Evolutionary conservation across 2,797 vertebrate genomes (phyloP).

Genomic region (Peromyscus aztecus): DNA sequence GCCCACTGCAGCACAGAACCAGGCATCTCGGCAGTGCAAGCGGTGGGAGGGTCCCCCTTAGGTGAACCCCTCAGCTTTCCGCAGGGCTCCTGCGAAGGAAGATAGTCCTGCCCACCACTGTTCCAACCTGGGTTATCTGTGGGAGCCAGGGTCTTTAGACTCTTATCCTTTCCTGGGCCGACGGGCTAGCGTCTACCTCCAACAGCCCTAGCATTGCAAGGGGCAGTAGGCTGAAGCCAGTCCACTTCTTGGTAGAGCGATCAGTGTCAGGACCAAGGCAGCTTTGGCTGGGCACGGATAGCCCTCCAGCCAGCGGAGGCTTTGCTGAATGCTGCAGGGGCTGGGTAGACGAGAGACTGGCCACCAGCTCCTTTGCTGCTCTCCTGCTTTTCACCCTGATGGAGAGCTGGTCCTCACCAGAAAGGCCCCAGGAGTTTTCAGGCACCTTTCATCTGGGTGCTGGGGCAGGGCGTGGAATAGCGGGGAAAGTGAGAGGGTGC

Average conservation of each 20-base stretch:
- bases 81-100: slow-evolving; percentile 25
- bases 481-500: neutral
- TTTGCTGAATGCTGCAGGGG: neutral
- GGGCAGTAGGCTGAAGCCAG: slow-evolving; percentile 56
- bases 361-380: neutral
- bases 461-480: neutral
- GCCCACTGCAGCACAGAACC: neutral
- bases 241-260: slow-evolving; percentile 33
- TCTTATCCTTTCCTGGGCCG: slow-evolving; percentile 28
- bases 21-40: neutral
- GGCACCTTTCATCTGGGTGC: neutral
- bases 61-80: neutral
- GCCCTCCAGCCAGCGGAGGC: neutral
- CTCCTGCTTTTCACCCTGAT: neutral
- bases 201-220: neutral
- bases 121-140: neutral
- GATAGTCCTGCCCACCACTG: neutral
- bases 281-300: neutral
- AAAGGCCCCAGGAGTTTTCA: slow-evolving; percentile 6
- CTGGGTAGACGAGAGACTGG: neutral
- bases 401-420: neutral
- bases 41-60: neutral
- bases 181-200: slow-evolving; percentile 26
- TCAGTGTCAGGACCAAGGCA: neutral
- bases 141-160: slow-evolving; percentile 44